A percentile compares a stretch with the other conserved stretches of the same genome.
phyloP scores from a whole-genome alignment of 2,888 invertebrate species.

The Eucriotettix oculatus region DNA sequence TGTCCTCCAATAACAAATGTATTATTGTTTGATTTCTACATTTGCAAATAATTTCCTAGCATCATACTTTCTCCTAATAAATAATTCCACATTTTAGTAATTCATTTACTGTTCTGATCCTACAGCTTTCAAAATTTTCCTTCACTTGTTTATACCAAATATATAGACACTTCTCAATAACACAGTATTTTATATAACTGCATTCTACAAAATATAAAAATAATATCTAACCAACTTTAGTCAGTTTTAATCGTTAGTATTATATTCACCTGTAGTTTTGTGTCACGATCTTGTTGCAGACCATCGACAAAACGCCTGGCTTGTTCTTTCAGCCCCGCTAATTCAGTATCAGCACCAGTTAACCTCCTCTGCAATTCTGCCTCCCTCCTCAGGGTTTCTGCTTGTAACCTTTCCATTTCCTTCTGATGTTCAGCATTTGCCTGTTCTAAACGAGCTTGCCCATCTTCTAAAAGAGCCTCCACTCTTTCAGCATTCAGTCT shows the following conservation, averaged over 20 bases:
- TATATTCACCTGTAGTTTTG: conserved; percentile 24
- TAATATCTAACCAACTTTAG: no score
- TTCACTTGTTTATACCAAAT: no score
- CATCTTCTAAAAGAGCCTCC: not conserved
- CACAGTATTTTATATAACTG: no score
- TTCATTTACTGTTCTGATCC: no score
- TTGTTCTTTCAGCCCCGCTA: conserved; percentile 22
- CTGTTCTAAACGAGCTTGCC: conserved; percentile 8
- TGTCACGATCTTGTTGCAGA: conserved; percentile 24
- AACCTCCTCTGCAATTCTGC: conserved; percentile 18
- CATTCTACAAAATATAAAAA: no score
- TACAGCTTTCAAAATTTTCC: no score
- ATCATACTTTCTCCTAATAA: no score
- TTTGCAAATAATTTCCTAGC: no score
- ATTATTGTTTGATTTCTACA: no score
- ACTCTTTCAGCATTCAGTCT: not conserved
- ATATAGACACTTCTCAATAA: no score
- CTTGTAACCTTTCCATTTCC: not conserved
- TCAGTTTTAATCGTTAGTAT: not conserved
- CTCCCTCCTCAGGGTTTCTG: conserved; percentile 21
- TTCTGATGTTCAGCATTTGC: conserved; percentile 4
- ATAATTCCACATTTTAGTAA: no score
- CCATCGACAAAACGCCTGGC: conserved; percentile 24
- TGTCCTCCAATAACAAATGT: no score
- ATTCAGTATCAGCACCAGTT: conserved; percentile 19